Conservation (phyloP, 2,113 vertebrate genomes). For the Heptranchias perlo region DNA sequence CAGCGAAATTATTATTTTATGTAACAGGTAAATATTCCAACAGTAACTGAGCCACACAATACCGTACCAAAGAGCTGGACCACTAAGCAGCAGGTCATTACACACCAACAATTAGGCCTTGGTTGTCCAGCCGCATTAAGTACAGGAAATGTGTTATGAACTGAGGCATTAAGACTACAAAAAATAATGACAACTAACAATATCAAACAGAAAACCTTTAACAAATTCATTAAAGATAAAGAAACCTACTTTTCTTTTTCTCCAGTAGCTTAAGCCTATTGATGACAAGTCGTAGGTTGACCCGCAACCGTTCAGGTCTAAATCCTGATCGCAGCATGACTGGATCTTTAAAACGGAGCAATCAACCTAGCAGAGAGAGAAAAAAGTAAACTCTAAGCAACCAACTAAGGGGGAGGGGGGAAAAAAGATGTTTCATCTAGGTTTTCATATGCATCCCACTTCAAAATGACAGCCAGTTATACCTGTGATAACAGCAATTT, state of each 20-base stretch:
- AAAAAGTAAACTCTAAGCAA: not conserved
- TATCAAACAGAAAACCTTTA: not conserved
- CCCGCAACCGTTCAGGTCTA: slow-evolving; percentile 85
- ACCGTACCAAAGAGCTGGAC: not conserved
- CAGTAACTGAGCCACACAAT: not conserved
- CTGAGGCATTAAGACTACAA: not conserved
- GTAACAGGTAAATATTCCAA: no score
- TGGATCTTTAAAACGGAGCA: not conserved
- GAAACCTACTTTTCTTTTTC: slow-evolving; percentile 95
- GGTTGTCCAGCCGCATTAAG: not conserved
- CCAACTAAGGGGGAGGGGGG: not conserved
- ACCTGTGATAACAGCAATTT: not conserved
- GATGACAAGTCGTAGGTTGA: slow-evolving; percentile 92
- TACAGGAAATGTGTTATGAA: not conserved
- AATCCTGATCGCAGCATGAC: slow-evolving; percentile 86
- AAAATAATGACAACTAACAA: not conserved
- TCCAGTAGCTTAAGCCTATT: slow-evolving; percentile 95
- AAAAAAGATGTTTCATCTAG: not conserved
- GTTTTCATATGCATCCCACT: not conserved
- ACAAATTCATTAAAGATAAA: not conserved
- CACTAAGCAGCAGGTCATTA: not conserved
- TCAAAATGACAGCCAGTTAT: not conserved
- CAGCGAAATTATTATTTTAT: not conserved
- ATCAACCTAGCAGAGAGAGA: not conserved
- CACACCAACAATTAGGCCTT: not conserved